Evolutionary conservation across 2,797 vertebrate species (phyloP).

Genomic region (Eptatretus atami): DNA sequence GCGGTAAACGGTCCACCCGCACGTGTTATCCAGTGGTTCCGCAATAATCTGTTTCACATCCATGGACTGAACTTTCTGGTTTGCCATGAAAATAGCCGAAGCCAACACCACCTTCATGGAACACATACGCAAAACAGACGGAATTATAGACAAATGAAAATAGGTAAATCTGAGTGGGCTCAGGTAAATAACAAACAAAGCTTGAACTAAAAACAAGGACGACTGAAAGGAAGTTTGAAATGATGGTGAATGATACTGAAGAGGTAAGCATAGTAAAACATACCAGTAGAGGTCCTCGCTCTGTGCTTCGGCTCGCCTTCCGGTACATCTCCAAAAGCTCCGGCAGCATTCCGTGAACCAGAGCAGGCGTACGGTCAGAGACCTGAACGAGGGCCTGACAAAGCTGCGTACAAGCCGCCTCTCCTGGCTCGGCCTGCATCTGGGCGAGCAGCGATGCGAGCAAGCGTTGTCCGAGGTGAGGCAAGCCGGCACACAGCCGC

Average conservation of each 20-base stretch:
- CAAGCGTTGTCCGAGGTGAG: slow-evolving; percentile 50
- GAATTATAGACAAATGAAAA: no score
- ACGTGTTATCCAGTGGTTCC: slow-evolving; percentile 64
- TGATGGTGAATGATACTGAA: not conserved
- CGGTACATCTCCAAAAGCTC: slow-evolving; percentile 65
- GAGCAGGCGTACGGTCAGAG: slow-evolving; percentile 55
- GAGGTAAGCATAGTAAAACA: slow-evolving; percentile 8
- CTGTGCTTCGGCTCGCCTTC: slow-evolving; percentile 25
- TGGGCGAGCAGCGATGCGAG: slow-evolving; percentile 63
- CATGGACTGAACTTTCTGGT: slow-evolving; percentile 50
- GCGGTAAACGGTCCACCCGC: slow-evolving; percentile 84
- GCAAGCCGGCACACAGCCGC: slow-evolving; percentile 43
- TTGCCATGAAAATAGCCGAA: slow-evolving; percentile 85
- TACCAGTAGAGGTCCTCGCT: slow-evolving; percentile 25
- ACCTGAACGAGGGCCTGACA: slow-evolving; percentile 72
- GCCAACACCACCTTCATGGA: slow-evolving; percentile 49
- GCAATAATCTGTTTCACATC: slow-evolving; percentile 71
- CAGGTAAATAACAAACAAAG: no score
- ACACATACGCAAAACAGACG: not conserved
- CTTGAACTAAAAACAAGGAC: no score
- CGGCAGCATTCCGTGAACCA: slow-evolving; percentile 70
- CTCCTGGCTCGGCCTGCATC: slow-evolving; percentile 36
- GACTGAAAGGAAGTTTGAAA: no score
- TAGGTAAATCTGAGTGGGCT: no score
- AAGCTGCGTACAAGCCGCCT: slow-evolving; percentile 39